These are phyloP conservation scores for Drosophila erecta DNA, from an alignment of 1,140 invertebrate species.

Conservation along the genomic window DNA sequence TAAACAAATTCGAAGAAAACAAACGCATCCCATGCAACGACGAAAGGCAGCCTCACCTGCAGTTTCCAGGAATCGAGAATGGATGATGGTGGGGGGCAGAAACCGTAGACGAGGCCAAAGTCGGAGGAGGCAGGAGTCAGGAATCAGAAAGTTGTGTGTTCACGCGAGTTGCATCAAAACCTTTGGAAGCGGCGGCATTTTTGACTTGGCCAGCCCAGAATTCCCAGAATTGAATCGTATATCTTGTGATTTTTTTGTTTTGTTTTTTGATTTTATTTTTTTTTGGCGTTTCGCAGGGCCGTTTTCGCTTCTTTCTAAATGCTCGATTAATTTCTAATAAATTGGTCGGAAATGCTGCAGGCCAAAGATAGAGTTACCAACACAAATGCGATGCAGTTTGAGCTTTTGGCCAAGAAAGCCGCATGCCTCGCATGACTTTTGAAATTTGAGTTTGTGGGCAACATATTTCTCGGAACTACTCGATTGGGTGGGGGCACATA, in stretches of 20 bases:
- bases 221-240: conserved; percentile 82
- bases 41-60: conserved; percentile 65
- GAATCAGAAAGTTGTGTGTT: conserved; percentile 52
- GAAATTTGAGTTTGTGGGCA: conserved; percentile 40
- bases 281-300: not conserved
- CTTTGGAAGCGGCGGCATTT: conserved; percentile 61
- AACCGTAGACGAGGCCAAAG: conserved; percentile 51
- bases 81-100: conserved; percentile 29
- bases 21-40: conserved; percentile 80
- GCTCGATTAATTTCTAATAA: conserved; percentile 84
- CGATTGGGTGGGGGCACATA: not conserved
- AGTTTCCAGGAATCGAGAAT: conserved; percentile 72
- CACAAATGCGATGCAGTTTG: conserved; percentile 47
- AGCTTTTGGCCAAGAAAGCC: conserved; percentile 8
- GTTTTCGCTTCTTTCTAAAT: conserved; percentile 58
- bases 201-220: conserved; percentile 42
- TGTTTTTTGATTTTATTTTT: not conserved
- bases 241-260: conserved; percentile 41
- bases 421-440: conserved; percentile 9
- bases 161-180: conserved; percentile 50
- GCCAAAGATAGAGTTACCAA: conserved; percentile 53
- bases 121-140: conserved; percentile 11
- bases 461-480: conserved; percentile 32
- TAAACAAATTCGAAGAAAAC: conserved; percentile 83
- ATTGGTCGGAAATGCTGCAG: conserved; percentile 76